Conservation (phyloP, 2,888 invertebrate species). For the Hypomecis punctinalis region DNA sequence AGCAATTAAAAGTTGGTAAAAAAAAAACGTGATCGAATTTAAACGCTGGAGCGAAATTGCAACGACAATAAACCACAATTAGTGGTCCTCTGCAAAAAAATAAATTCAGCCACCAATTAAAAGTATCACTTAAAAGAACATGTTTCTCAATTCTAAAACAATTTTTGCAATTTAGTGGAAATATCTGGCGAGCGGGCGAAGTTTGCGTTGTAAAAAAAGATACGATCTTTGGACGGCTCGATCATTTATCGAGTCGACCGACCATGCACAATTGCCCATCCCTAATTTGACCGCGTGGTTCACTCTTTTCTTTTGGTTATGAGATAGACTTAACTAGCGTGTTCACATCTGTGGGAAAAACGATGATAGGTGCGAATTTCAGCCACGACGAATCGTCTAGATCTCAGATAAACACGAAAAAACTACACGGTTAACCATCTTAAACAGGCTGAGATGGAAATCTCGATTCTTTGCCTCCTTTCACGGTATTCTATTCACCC, state of each 20-base stretch:
- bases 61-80: conserved; percentile 1
- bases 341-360: conserved; percentile 59
- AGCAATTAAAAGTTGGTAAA: too few relatives aligned
- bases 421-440: conserved; percentile 53
- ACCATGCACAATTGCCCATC: conserved; percentile 43
- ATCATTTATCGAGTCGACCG: conserved; percentile 41
- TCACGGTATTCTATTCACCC: conserved; percentile 49
- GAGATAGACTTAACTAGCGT: conserved; percentile 50
- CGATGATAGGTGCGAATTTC: conserved; percentile 66
- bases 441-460: conserved; percentile 56
- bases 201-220: conserved; percentile 14
- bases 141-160: conserved; percentile 31
- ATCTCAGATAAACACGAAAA: conserved; percentile 60
- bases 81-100: conserved; percentile 10
- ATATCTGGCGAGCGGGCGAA: conserved; percentile 12
- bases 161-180: conserved; percentile 38
- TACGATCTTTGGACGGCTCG: conserved; percentile 25
- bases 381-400: conserved; percentile 60
- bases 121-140: conserved; percentile 31
- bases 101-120: conserved; percentile 14
- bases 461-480: conserved; percentile 57
- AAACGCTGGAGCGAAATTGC: not conserved
- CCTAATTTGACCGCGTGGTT: conserved; percentile 40
- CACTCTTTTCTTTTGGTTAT: conserved; percentile 46
- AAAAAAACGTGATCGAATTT: not conserved